Evolutionary conservation across 2,888 invertebrate genomes (phyloP).

Genomic region (Polyommatus icarus): DNA sequence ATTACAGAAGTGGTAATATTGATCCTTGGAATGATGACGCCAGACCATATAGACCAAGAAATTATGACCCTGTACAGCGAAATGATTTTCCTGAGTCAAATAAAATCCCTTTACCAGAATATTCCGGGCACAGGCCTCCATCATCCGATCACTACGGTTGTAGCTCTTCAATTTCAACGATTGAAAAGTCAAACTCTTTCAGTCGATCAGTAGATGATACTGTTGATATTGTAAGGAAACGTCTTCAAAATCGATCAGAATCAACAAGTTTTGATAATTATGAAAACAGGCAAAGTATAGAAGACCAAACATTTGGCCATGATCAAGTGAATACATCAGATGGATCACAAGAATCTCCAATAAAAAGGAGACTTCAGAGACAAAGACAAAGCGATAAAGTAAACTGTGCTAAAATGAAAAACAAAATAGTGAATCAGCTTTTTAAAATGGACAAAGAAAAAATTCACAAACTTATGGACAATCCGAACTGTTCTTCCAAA

Average conservation of each 20-base stretch:
- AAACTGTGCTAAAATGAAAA: constrained; percentile 70
- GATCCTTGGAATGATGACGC: constrained; percentile 53
- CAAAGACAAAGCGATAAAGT: constrained; percentile 53
- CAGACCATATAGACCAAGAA: constrained; percentile 49
- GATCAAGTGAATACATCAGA: constrained; percentile 41
- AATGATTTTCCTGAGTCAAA: constrained; percentile 46
- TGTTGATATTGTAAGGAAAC: constrained; percentile 67
- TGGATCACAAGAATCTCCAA: constrained; percentile 52
- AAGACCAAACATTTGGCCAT: constrained; percentile 45
- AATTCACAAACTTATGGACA: constrained; percentile 73
- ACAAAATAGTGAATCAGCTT: constrained; percentile 72
- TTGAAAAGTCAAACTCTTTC: constrained; percentile 65
- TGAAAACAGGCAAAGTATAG: constrained; percentile 44
- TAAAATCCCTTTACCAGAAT: constrained; percentile 53
- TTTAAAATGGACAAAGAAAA: constrained; percentile 77
- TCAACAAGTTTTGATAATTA: constrained; percentile 47
- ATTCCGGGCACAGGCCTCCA: constrained; percentile 69
- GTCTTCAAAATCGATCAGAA: constrained; percentile 63
- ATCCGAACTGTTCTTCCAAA: constrained; percentile 74
- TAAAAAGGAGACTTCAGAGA: constrained; percentile 54
- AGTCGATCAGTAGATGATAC: constrained; percentile 71
- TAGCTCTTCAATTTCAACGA: constrained; percentile 51
- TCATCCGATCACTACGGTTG: constrained; percentile 71
- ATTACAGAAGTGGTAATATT: constrained; percentile 43
- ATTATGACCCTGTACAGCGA: constrained; percentile 44